Evolutionary conservation across 2,113 vertebrate genomes (phyloP), one percentile per base, ranked within the genome.

Genomic region (Bos javanicus): DNA sequence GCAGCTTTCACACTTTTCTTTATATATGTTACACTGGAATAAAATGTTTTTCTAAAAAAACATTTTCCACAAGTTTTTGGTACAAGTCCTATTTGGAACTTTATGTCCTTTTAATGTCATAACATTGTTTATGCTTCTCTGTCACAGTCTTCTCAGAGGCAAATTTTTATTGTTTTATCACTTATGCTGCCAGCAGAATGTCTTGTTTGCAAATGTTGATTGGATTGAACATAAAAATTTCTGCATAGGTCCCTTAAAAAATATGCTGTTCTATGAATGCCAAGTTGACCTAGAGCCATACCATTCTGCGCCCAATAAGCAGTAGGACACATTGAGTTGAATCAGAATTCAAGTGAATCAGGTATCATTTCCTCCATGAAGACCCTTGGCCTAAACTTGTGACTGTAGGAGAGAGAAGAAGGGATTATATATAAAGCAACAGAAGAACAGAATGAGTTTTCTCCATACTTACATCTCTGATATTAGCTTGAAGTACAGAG

Each of bases 401-500:
- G 39, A 46, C 25, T 15, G 0, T 4, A 4, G 9, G 10, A 39
- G 36, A 71, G 36, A 86, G 26, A 36, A 9, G 57, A 36, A 9
- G 46, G 10, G 25, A 83, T 36, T 50, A 25, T 15, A 39, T 43
- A 56, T 4, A 23, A 52, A 64, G 7, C 46, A n/a, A 48, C 17
- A 81, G 52, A 28, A 48, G 25, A 36, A 23, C 16, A n/a, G 12
- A 74, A 33, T n/a, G 5, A 64, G 6, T 30, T 46, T 76, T 46
- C 60, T 87, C 23, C n/a, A 2, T 82, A 95, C 98, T 98, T 89
- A 99, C 99, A 87, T 99, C 98, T 94, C 97, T 96, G 90, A 99
- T 98, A 98, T 99, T 98, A 84, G 99, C 99, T 94, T 99, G 98
- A 97, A 99, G 98, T 59, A 99, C 93, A 1, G 97, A 97, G 97